Evolutionary conservation across 2,113 vertebrate species (phyloP).

Genomic region (Eira barbara): DNA sequence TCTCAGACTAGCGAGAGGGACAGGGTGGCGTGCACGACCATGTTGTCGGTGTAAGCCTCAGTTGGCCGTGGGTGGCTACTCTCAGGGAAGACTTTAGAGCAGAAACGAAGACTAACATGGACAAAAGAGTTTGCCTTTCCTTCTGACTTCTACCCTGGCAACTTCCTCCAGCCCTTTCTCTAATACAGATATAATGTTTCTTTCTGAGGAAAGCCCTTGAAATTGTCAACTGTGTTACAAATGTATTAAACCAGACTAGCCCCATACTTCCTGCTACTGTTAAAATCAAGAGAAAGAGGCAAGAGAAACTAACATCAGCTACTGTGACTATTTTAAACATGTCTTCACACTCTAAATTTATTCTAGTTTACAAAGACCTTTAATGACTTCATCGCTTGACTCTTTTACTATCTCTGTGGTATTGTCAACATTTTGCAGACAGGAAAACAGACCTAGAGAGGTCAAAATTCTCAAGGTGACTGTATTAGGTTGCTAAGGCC

Average conservation of each 20-base stretch:
- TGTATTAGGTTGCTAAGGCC: not conserved
- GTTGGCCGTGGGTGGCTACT: fast-evolving
- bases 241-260: not conserved
- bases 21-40: fast-evolving
- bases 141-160: not conserved
- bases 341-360: not conserved
- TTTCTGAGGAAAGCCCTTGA: not conserved
- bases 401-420: not conserved
- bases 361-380: not conserved
- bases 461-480: not conserved
- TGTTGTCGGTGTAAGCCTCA: fast-evolving
- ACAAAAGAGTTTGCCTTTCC: not conserved
- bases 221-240: not conserved
- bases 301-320: not conserved
- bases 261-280: not conserved
- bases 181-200: not conserved
- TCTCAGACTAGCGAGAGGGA: too few relatives aligned
- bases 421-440: not conserved
- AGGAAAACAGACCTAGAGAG: not conserved
- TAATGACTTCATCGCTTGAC: not conserved
- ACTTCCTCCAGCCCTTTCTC: not conserved
- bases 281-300: not conserved
- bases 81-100: not conserved
- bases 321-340: not conserved
- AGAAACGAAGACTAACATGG: not conserved